Evolutionary conservation across 2,888 invertebrate genomes (phyloP).

Genomic region (Rhorus exstirpatorius): DNA sequence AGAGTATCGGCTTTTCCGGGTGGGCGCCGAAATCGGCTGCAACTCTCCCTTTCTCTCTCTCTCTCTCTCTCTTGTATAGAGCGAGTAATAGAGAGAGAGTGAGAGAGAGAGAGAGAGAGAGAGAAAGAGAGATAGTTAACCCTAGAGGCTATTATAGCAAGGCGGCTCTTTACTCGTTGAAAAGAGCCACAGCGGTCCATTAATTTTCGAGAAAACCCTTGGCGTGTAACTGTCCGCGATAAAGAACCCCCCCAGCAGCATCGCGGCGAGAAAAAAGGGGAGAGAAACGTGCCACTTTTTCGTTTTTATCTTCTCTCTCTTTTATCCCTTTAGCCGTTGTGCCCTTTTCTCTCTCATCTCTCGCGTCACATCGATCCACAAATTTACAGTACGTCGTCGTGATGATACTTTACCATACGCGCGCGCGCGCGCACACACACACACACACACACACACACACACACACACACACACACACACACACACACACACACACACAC

Average conservation of each 20-base stretch:
- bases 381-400: too few species aligned
- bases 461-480: too few species aligned
- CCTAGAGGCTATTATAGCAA: constrained; percentile 35
- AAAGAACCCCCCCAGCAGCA: constrained; percentile 54
- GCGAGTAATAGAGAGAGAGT: background rate
- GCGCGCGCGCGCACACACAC: too few species aligned
- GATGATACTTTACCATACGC: too few species aligned
- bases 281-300: constrained; percentile 51
- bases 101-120: background rate
- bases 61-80: too few species aligned
- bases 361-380: background rate
- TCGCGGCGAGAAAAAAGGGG: background rate
- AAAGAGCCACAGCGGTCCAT: constrained; percentile 61
- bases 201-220: constrained; percentile 70
- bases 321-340: background rate
- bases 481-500: too few species aligned
- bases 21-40: constrained; percentile 51
- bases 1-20: constrained; percentile 71
- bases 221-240: constrained; percentile 67
- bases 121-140: constrained; percentile 16
- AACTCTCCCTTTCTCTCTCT: constrained; percentile 2
- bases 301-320: constrained; percentile 5
- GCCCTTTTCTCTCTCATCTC: constrained; percentile 4
- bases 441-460: too few species aligned
- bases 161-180: constrained; percentile 38